A percentile compares a stretch with the other conserved stretches of the same genome.
Evolutionary conservation across 2,888 invertebrate species (phyloP).

Genomic region (Pristionchus mayeri): DNA sequence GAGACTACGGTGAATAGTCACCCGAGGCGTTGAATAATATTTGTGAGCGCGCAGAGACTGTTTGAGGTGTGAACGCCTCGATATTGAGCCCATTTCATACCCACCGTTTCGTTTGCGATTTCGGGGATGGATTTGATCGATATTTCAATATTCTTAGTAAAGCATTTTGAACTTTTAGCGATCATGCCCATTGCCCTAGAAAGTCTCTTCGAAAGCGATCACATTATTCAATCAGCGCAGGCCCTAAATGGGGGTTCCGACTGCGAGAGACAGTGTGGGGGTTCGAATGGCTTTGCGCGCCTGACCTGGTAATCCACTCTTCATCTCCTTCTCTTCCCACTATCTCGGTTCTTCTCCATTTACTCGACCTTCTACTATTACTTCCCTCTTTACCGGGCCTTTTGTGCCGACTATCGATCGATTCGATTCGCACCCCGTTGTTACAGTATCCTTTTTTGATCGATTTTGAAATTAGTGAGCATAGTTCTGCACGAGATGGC

Average conservation of each 20-base stretch:
- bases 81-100: not conserved
- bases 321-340: not conserved
- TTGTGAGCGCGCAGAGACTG: constrained; percentile 10
- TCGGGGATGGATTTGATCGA: no score
- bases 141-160: no score
- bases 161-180: no score
- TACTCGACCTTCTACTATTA: constrained; percentile 40
- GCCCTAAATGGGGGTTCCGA: not conserved
- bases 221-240: no score
- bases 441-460: not conserved
- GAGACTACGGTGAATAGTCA: not conserved
- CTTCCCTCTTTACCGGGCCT: constrained; percentile 10
- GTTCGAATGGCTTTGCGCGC: not conserved
- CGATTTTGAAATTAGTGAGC: not conserved
- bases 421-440: not conserved
- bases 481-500: not conserved
- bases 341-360: not conserved
- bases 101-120: not conserved
- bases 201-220: no score
- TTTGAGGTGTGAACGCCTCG: not conserved
- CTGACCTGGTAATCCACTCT: constrained; percentile 35
- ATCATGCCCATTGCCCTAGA: no score
- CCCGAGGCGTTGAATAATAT: constrained; percentile 16
- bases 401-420: not conserved
- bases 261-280: not conserved